A percentile compares a stretch with the other conserved stretches of the same genome.
Conservation (phyloP, 2,888 invertebrate genomes). For the Perithous albicinctus region DNA sequence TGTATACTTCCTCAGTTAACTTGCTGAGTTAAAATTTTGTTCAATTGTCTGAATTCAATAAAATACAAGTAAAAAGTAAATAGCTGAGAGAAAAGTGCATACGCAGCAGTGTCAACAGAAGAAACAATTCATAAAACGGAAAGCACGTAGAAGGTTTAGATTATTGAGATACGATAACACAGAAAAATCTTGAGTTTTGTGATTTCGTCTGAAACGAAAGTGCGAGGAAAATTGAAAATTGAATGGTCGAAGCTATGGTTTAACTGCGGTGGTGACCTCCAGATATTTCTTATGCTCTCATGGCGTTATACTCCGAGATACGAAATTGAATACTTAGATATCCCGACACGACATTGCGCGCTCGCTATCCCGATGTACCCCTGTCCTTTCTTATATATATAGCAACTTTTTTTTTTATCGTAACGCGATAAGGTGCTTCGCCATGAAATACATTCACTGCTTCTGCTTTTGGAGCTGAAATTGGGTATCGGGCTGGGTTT, state of each 20-base stretch:
- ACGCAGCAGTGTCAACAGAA: not conserved
- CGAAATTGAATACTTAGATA: conserved; percentile 40
- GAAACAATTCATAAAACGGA: not conserved
- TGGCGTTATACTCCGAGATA: conserved; percentile 1
- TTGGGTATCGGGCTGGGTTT: conserved; percentile 24
- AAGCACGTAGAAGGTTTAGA: not conserved
- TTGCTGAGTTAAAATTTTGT: no score
- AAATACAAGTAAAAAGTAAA: not conserved
- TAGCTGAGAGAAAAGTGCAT: not conserved
- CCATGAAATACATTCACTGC: conserved; percentile 29
- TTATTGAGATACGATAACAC: conserved; percentile 14
- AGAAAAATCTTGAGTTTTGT: not conserved
- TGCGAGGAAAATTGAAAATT: conserved; percentile 2
- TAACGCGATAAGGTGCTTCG: conserved; percentile 24
- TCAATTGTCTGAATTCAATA: no score
- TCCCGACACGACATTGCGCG: not conserved
- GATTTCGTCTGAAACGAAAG: conserved; percentile 4
- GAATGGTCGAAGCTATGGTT: not conserved
- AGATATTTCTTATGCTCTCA: not conserved
- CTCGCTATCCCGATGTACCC: not conserved
- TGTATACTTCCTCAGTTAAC: not conserved
- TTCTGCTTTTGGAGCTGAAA: conserved; percentile 18
- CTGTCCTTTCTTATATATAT: conserved; percentile 7
- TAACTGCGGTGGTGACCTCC: not conserved
- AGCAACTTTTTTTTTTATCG: conserved; percentile 18